A percentile compares a stretch with the other conserved stretches of the same genome.
Evolutionary conservation across 2,888 invertebrate genomes (phyloP).

Genomic region (Lysandra coridon): DNA sequence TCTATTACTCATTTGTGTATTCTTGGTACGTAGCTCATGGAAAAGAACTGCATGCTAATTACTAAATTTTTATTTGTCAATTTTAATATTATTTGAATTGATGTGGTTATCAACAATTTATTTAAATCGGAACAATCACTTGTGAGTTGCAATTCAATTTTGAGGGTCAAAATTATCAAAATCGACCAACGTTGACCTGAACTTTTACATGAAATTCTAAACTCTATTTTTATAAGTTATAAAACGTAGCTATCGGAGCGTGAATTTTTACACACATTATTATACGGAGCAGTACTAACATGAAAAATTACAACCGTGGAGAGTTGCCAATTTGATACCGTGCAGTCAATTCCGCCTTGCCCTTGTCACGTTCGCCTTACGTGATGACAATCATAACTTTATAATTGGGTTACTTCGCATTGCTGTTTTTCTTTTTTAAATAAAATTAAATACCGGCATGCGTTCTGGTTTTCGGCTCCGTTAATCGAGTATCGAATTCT

Average conservation of each 20-base stretch:
- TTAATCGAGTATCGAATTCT: constrained; percentile 9
- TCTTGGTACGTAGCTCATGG: background rate
- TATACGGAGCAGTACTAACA: constrained; percentile 6
- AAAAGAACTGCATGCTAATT: background rate
- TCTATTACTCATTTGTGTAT: background rate
- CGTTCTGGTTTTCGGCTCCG: constrained; percentile 16
- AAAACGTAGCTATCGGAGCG: background rate
- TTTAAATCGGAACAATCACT: too few relatives aligned
- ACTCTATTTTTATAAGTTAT: background rate
- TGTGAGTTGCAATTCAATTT: too few relatives aligned
- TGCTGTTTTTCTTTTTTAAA: background rate
- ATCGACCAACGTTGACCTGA: too few relatives aligned
- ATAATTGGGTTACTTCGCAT: constrained; percentile 6
- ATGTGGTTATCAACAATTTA: too few relatives aligned
- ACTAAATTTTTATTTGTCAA: background rate
- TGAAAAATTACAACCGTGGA: constrained; percentile 18
- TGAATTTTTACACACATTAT: constrained; percentile 7
- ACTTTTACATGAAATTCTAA: background rate
- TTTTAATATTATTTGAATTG: too few relatives aligned
- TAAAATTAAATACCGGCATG: background rate
- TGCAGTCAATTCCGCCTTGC: constrained; percentile 9
- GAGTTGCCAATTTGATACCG: constrained; percentile 19
- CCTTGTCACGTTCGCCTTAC: constrained; percentile 14
- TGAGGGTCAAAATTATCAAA: too few relatives aligned
- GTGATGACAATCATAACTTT: constrained; percentile 22